Base-by-base conservation (phyloP, 2,888 invertebrate species). In the Theretra japonica region DNA sequence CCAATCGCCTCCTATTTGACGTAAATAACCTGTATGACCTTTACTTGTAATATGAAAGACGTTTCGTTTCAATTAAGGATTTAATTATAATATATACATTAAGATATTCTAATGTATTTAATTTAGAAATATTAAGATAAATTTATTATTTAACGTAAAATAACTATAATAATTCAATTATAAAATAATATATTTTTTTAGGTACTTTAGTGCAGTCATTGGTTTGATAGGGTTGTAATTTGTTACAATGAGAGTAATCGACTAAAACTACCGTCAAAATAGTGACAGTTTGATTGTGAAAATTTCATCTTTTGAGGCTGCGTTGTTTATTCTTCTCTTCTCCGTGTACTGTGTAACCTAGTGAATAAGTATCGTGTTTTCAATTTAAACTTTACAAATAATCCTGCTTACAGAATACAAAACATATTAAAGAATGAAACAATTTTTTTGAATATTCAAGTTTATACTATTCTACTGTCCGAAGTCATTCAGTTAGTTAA, bases 11-110 rank as follows among this genome's bases (percentile, higher is more conserved):
- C 48, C 53, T 53, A 59, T 76, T 84, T 89, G 90, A 90, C 88
- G 80, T 82, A 76, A 80, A 76, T 88, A 87, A 91, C 93, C 92
- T 86, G 74, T 83, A 77, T 83, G 88, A 88, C 88, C 88, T 88
- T 79, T 83, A 76, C 19, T 73, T 68, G 58, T 21, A 68, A 5
- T n/a, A 50, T 11, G 41, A 53, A 50, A 4, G 15, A 25, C 68
- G 30, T 33, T 65, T 41, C 65, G 65, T 48, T 65, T 23, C 33
- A 7, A 8, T 41, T 15, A 41, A 0, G 33, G 41, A 2, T 41
- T 41, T 41, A 3, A 41, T 2, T 41, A 41, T 2, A 11, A 15
- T 41, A 11, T 41, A 15, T 11, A 41, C 3, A 11, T 41, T 11
- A 41, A 33, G 8, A 33, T 33, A 33, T 6, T 8, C 6, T 33